These are phyloP conservation scores for Catocala fraxini DNA, from an alignment of 2,888 invertebrate genomes.

Conservation along the genomic window DNA sequence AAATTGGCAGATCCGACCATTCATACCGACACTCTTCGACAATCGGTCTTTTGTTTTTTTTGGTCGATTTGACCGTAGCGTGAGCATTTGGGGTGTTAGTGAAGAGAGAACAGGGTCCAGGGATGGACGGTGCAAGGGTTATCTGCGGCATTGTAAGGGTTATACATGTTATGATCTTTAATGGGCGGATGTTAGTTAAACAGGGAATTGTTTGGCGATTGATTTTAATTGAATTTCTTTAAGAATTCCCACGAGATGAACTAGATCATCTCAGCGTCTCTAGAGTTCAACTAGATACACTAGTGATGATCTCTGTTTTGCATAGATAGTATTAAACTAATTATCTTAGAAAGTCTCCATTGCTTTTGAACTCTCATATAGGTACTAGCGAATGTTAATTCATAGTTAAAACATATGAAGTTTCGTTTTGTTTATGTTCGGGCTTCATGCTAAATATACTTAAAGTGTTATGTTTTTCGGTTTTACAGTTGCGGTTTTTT, in stretches of 20 bases:
- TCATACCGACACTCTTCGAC: constrained; percentile 76
- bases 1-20: constrained; percentile 74
- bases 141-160: constrained; percentile 43
- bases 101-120: constrained; percentile 63
- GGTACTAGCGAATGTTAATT: too few relatives aligned
- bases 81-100: constrained; percentile 65
- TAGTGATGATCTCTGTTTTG: too few relatives aligned
- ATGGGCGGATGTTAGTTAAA: constrained; percentile 63
- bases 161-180: constrained; percentile 59
- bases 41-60: constrained; percentile 75
- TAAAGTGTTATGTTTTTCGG: too few relatives aligned
- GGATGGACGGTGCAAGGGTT: constrained; percentile 64
- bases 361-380: too few relatives aligned
- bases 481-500: too few relatives aligned
- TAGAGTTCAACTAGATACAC: too few relatives aligned
- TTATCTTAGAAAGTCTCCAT: too few relatives aligned
- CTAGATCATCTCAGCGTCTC: background rate
- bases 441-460: too few relatives aligned
- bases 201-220: constrained; percentile 47
- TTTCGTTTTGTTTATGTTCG: too few relatives aligned
- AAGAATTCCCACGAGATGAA: constrained; percentile 33
- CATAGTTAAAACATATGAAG: too few relatives aligned
- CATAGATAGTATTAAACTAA: too few relatives aligned
- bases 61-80: constrained; percentile 65
- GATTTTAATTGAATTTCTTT: constrained; percentile 40